Conservation (phyloP, 1,140 invertebrate genomes). For the Melitaea cinxia region DNA sequence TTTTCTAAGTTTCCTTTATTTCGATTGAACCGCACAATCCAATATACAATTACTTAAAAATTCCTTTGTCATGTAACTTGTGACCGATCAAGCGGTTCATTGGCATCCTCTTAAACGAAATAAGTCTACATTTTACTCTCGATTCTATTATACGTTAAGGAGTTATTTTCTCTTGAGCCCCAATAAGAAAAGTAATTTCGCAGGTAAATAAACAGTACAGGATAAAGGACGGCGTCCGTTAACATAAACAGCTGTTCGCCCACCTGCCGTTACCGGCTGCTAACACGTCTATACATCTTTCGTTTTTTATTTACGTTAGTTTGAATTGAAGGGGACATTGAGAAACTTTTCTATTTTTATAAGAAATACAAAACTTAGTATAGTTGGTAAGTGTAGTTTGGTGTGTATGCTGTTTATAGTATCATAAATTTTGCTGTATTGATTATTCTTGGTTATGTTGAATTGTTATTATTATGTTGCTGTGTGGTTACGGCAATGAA, state of each 20-base stretch:
- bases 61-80: too few species aligned
- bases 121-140: neutral
- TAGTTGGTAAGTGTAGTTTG: too few species aligned
- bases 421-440: too few species aligned
- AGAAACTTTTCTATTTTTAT: neutral
- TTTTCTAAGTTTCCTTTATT: too few species aligned
- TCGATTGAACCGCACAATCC: too few species aligned
- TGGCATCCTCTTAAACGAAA: neutral
- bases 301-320: constrained; percentile 15
- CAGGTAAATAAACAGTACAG: constrained; percentile 27
- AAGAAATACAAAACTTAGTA: too few species aligned
- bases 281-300: constrained; percentile 36
- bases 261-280: constrained; percentile 41
- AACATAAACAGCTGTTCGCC: constrained; percentile 37
- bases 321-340: constrained; percentile 6
- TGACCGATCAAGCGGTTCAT: too few species aligned
- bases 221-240: constrained; percentile 30
- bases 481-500: too few species aligned
- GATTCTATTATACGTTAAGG: neutral
- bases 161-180: constrained; percentile 6
- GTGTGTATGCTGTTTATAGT: too few species aligned
- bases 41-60: too few species aligned
- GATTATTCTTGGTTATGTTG: too few species aligned
- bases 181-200: constrained; percentile 30
- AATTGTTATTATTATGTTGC: too few species aligned